Percentiles rank a stretch among this genome's conserved stretches.
Conservation (phyloP, 92 coral and sea anemone species). For the Zoanthus sansibaricus region DNA sequence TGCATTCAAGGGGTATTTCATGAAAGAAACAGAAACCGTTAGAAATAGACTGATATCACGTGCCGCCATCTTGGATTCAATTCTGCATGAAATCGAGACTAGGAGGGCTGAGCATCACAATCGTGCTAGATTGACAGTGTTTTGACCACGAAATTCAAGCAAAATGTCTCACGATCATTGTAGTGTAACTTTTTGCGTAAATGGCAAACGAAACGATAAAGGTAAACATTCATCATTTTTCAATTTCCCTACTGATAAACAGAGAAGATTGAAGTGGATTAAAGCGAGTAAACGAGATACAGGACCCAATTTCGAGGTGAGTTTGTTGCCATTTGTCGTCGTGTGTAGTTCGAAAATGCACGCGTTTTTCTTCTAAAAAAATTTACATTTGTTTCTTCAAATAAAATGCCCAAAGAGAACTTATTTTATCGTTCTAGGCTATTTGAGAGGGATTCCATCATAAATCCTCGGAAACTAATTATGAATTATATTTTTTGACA, state of each 20-base stretch:
- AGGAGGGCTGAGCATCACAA: constrained; percentile 37
- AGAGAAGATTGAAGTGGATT: constrained; percentile 28
- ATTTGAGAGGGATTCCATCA: constrained; percentile 22
- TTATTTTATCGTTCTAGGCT: constrained; percentile 26
- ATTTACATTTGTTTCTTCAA: constrained; percentile 33
- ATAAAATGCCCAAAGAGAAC: constrained; percentile 31
- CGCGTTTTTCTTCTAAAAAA: constrained; percentile 32
- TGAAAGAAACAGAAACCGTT: background rate
- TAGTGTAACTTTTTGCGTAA: constrained; percentile 29
- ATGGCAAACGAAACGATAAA: constrained; percentile 14
- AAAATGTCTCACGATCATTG: constrained; percentile 29
- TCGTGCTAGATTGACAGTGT: constrained; percentile 30
- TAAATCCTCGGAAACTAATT: constrained; percentile 30
- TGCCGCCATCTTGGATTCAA: constrained; percentile 36
- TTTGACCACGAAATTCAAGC: constrained; percentile 32
- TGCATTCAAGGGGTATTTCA: background rate
- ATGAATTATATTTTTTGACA: constrained; percentile 32
- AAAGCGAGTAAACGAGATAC: constrained; percentile 27
- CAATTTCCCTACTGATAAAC: constrained; percentile 29
- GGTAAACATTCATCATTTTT: constrained; percentile 29
- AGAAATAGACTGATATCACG: constrained; percentile 9
- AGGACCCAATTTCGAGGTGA: constrained; percentile 38
- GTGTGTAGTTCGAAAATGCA: constrained; percentile 29
- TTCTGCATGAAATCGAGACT: constrained; percentile 38
- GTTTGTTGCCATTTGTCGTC: constrained; percentile 29